phyloP scores from a whole-genome alignment of 2,888 invertebrate genomes.

The Thera obeliscata region DNA sequence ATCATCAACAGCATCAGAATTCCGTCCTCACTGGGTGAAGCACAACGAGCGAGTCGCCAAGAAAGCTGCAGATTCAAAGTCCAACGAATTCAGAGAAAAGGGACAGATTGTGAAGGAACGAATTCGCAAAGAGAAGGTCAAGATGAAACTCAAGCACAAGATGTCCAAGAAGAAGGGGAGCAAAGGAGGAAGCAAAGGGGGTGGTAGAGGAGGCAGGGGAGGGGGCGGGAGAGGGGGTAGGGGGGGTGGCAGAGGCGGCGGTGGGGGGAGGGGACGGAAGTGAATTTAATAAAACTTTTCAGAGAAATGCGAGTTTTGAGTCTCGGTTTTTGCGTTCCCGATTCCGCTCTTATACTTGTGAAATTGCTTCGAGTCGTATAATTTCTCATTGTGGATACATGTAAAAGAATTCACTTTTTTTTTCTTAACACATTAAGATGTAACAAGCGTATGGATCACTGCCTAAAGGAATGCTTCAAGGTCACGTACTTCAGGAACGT shows the following conservation, averaged over 20 bases:
- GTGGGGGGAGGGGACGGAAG: conserved; percentile 23
- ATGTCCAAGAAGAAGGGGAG: conserved; percentile 62
- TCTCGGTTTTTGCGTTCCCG: no score
- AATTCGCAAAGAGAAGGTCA: conserved; percentile 86
- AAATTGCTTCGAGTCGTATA: no score
- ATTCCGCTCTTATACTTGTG: no score
- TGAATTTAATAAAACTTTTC: conserved; percentile 5
- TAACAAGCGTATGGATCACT: no score
- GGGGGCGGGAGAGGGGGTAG: conserved; percentile 3
- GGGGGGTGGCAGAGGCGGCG: conserved; percentile 1
- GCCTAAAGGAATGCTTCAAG: no score
- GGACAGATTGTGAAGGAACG: conserved; percentile 92
- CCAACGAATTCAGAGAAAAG: conserved; percentile 87
- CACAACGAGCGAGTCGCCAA: conserved; percentile 88
- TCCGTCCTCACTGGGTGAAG: conserved; percentile 90
- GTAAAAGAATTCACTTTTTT: no score
- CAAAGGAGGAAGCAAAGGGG: conserved; percentile 14
- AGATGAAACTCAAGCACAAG: conserved; percentile 78
- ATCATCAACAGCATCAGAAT: conserved; percentile 74
- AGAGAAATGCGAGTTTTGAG: no score
- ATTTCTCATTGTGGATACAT: no score
- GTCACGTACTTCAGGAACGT: no score
- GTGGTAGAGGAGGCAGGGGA: neutral
- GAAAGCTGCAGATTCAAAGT: conserved; percentile 64
- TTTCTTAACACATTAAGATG: no score